Base-by-base conservation (phyloP, 2,888 invertebrate genomes). In the Drosophila diplacantha region DNA sequence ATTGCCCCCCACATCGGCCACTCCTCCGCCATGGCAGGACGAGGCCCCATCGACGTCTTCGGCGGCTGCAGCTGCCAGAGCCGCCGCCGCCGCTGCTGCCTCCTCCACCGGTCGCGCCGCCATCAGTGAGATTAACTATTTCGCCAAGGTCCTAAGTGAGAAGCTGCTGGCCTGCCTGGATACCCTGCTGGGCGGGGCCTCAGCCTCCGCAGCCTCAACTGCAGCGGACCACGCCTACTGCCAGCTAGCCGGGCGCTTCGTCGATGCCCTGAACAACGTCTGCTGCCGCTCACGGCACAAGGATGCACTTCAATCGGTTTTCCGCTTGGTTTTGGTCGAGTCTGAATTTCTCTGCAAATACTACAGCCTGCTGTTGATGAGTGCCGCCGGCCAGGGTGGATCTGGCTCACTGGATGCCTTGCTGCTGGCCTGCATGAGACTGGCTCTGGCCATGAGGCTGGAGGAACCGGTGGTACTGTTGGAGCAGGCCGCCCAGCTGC, bases 81-180 rank as follows among this genome's bases (percentile, higher is more conserved):
- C 71, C 35, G 39, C 71, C 38, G 71, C 80, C 16, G 32, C 71
- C 32, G 71, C 80, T 18, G 34, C 71, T 34, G 49, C 66, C 37
- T 4, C 46, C 38, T 39, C 47, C 39, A 14, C 47, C 22, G 32
- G 61, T 20, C 63, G 69, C 44, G 70, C 66, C 66, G 38, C 69
- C 61, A 75, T 85, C 61, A 85, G 84, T 68, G 87, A 87, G 85
- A 87, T 88, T 77, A 86, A 87, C 85, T 87, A 85, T 84, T 88
- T 88, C 74, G 86, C 86, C 60, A 86, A 87, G 83, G 86, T 87
- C 83, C 80, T 88, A 66, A 84, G 85, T 78, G 85, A 86, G 72
- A 85, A 87, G 73, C 84, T 88, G 47, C 81, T 87, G 41, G 81
- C 75, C 66, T 86, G 87, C 66, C 77, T 87, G 71, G 84, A 82